Evolutionary conservation across 2,797 vertebrate species (phyloP).

Genomic region (Sebastes oblongus): DNA sequence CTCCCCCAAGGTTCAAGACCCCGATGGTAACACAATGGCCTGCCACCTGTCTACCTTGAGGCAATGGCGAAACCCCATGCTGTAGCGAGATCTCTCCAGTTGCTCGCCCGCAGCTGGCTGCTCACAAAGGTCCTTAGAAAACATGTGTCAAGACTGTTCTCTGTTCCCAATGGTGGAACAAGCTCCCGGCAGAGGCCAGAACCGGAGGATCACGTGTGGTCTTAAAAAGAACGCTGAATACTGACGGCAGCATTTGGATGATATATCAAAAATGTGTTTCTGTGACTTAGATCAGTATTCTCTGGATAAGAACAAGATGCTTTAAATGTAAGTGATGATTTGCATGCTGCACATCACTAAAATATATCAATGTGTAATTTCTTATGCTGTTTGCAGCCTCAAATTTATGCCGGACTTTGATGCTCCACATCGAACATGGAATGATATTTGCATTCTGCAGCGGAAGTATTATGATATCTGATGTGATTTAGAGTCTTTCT

Average conservation of each 20-base stretch:
- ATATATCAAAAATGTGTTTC: neutral
- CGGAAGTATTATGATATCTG: neutral
- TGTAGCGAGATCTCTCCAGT: constrained; percentile 15
- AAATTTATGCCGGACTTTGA: constrained; percentile 34
- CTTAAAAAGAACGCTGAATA: neutral
- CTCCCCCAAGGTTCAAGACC: constrained; percentile 1
- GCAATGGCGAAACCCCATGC: neutral
- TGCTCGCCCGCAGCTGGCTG: constrained; percentile 17
- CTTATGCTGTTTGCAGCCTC: constrained; percentile 22
- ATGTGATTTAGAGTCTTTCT: neutral
- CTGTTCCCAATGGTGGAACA: neutral
- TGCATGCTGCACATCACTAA: neutral
- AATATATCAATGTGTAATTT: neutral
- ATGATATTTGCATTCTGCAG: constrained; percentile 24
- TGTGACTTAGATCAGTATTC: too few species aligned
- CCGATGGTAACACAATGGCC: neutral
- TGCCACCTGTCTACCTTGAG: constrained; percentile 58
- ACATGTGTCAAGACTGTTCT: neutral
- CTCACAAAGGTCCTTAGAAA: constrained; percentile 29
- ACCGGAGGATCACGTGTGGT: neutral
- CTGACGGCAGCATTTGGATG: neutral
- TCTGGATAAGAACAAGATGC: neutral
- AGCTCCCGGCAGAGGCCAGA: neutral
- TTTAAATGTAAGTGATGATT: neutral
- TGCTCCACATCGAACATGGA: constrained; percentile 5